Evolutionary conservation across 2,888 invertebrate genomes (phyloP).

Genomic region (Plagodis pulveraria): DNA sequence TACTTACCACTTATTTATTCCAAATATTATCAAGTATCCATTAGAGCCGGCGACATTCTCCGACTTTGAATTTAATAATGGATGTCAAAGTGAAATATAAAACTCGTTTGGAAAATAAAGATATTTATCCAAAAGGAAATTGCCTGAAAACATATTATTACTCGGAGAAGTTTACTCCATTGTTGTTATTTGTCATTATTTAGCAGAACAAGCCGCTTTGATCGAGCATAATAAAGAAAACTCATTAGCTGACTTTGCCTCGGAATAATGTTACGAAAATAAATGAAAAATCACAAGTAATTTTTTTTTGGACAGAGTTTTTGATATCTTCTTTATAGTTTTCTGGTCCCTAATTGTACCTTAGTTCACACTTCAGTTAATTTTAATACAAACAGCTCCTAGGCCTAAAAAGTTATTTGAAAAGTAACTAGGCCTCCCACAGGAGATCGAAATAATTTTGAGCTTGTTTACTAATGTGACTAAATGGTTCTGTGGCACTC

Average conservation of each 20-base stretch:
- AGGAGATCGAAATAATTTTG: too few species aligned
- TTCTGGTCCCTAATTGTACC: too few species aligned
- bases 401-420: too few species aligned
- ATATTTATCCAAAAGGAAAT: constrained; percentile 24
- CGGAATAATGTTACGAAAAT: constrained; percentile 5
- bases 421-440: too few species aligned
- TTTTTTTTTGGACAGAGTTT: constrained; percentile 4
- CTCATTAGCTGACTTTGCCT: constrained; percentile 30
- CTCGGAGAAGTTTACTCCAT: constrained; percentile 23
- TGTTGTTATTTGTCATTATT: constrained; percentile 29
- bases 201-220: constrained; percentile 23
- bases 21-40: constrained; percentile 20
- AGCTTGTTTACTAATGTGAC: too few species aligned
- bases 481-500: too few species aligned
- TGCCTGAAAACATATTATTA: constrained; percentile 22
- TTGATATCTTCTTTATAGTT: constrained; percentile 11
- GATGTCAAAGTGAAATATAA: constrained; percentile 25
- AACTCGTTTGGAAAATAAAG: constrained; percentile 24
- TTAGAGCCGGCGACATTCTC: constrained; percentile 10
- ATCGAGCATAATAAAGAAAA: constrained; percentile 20
- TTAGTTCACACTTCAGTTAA: too few species aligned
- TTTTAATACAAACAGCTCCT: too few species aligned
- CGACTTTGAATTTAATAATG: constrained; percentile 19
- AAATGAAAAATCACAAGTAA: constrained; percentile 1
- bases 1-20: not conserved